Evolutionary conservation across 2,888 invertebrate species (phyloP).

Genomic region (Latrodectus hesperus): DNA sequence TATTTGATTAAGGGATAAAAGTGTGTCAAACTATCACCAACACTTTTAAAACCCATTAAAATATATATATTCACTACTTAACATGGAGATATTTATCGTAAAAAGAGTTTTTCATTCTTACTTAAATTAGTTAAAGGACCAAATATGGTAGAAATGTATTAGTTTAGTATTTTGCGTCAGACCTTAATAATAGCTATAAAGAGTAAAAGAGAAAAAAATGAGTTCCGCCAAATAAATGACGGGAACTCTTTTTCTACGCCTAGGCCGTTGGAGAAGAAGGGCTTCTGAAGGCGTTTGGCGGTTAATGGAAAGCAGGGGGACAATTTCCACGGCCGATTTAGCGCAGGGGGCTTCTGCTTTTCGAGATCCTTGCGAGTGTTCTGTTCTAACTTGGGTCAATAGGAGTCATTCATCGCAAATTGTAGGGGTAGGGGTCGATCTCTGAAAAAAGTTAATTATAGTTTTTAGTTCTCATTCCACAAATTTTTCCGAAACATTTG

Average conservation of each 20-base stretch:
- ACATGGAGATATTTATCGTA: too few species aligned
- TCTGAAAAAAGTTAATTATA: background rate
- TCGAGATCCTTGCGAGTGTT: constrained; percentile 18
- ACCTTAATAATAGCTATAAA: constrained; percentile 57
- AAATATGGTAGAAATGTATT: constrained; percentile 17
- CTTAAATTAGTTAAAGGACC: background rate
- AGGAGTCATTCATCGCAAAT: constrained; percentile 44
- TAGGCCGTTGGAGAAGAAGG: constrained; percentile 18
- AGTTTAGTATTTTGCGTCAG: background rate
- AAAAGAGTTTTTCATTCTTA: too few species aligned
- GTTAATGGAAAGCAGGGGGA: constrained; percentile 65
- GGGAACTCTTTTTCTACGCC: constrained; percentile 48
- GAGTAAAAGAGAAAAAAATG: constrained; percentile 24
- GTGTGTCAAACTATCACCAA: too few species aligned
- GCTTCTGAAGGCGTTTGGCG: constrained; percentile 58
- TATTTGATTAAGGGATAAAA: too few species aligned
- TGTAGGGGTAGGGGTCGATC: background rate
- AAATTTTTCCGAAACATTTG: background rate
- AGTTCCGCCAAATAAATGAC: constrained; percentile 49
- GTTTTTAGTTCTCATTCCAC: constrained; percentile 8
- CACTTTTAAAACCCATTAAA: too few species aligned
- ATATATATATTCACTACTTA: too few species aligned
- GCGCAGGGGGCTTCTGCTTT: constrained; percentile 30
- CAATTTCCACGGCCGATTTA: constrained; percentile 65
- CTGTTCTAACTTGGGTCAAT: constrained; percentile 46